phyloP scores from a whole-genome alignment of 2,888 invertebrate genomes.

The Caenorhabditis zanzibari region DNA sequence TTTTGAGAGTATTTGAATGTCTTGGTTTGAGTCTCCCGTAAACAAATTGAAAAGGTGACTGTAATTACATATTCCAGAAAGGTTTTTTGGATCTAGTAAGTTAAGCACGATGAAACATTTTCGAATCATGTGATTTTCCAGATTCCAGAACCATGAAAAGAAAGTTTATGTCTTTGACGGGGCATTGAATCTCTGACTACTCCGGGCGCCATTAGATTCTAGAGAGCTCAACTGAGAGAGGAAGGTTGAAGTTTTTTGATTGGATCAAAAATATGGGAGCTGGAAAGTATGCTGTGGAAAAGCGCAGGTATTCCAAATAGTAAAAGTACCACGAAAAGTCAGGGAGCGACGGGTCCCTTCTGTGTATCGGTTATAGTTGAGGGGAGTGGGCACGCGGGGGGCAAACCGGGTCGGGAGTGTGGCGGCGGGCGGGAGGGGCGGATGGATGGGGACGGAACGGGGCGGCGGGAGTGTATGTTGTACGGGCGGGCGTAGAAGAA shows the following conservation, averaged over 20 bases:
- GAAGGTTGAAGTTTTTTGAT: no score
- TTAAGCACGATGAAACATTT: no score
- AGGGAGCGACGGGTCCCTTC: slow-evolving; percentile 2
- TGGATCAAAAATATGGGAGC: no score
- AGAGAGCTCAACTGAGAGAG: no score
- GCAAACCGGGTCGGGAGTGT: slow-evolving; percentile 35
- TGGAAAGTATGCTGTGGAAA: no score
- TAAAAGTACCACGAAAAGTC: not conserved
- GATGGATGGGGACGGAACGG: slow-evolving; percentile 34
- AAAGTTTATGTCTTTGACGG: no score
- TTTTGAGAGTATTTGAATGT: not conserved
- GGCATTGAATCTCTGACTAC: no score
- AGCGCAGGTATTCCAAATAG: not conserved
- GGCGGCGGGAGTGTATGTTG: slow-evolving; percentile 24
- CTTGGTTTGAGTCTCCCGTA: not conserved
- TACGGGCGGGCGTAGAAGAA: slow-evolving; percentile 15
- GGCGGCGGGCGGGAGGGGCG: slow-evolving; percentile 33
- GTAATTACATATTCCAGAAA: not conserved
- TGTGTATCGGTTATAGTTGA: slow-evolving; percentile 19
- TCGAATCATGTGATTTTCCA: no score
- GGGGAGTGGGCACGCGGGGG: slow-evolving; percentile 23
- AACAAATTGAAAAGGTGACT: not conserved
- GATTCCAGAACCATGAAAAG: no score
- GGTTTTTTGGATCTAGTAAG: not conserved
- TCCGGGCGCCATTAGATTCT: no score